These are phyloP conservation scores for Melitaea athalia DNA, from an alignment of 2,888 invertebrate species.

Conservation along the genomic window DNA sequence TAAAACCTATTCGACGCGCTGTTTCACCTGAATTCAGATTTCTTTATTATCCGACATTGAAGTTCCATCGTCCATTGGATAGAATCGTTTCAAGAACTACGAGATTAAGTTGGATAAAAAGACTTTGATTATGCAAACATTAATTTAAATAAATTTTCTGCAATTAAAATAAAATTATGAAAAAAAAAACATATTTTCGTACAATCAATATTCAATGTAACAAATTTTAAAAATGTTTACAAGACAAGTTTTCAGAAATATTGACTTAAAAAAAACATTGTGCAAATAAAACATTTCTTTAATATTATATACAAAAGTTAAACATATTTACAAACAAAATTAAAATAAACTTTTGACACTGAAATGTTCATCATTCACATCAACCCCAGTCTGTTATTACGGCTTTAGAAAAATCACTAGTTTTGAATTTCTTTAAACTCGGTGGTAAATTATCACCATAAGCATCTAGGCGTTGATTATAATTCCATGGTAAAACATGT, in stretches of 20 bases:
- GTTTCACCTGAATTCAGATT: constrained; percentile 53
- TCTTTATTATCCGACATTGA: constrained; percentile 52
- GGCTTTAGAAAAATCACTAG: constrained; percentile 76
- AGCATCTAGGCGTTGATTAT: constrained; percentile 73
- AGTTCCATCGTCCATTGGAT: constrained; percentile 19
- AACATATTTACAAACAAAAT: constrained; percentile 2
- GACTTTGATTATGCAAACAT: constrained; percentile 5
- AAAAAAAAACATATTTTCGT: no score
- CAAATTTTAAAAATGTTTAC: no score
- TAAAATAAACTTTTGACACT: background rate
- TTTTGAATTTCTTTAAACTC: constrained; percentile 81
- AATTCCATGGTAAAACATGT: constrained; percentile 80
- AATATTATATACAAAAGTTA: constrained; percentile 9
- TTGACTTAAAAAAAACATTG: no score
- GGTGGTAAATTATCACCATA: constrained; percentile 78
- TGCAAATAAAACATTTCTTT: background rate
- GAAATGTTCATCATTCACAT: constrained; percentile 4
- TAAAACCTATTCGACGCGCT: constrained; percentile 19
- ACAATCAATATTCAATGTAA: no score
- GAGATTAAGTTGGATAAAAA: constrained; percentile 21
- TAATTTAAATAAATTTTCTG: no score
- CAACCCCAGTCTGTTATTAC: constrained; percentile 83
- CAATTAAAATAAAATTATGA: no score
- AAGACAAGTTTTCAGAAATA: no score
- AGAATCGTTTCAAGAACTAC: constrained; percentile 22